These are phyloP conservation scores for Plodia interpunctella DNA, from an alignment of 1,140 invertebrate genomes.

Conservation along the genomic window DNA sequence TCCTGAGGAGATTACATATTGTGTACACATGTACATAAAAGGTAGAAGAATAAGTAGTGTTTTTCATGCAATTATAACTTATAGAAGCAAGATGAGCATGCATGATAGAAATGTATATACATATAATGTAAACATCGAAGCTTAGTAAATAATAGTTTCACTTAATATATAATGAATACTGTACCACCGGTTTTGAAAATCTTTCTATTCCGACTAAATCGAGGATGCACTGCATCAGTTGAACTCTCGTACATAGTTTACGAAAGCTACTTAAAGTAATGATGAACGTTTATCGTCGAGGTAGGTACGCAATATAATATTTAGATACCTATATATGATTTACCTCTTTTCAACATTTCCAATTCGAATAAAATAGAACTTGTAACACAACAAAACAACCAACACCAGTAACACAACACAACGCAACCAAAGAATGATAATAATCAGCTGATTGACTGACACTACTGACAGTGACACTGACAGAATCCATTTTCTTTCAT, in stretches of 20 bases:
- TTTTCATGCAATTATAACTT: too few relatives aligned
- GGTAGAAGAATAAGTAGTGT: too few relatives aligned
- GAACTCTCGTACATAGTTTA: background rate
- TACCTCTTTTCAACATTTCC: background rate
- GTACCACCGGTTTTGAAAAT: background rate
- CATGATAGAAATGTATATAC: background rate
- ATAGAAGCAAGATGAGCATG: background rate
- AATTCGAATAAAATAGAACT: background rate
- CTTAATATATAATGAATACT: background rate
- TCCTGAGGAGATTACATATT: too few relatives aligned
- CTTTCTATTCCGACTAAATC: background rate
- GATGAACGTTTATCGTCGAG: background rate
- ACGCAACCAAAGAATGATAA: too few relatives aligned
- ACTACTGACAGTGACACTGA: constrained; percentile 1
- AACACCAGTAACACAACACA: background rate
- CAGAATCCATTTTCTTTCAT: background rate
- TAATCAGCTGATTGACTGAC: too few relatives aligned
- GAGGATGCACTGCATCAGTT: background rate
- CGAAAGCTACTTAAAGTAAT: too few relatives aligned
- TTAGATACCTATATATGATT: background rate
- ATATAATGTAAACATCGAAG: background rate
- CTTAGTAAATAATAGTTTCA: background rate
- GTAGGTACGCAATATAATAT: background rate
- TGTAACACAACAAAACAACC: background rate
- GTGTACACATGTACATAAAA: too few relatives aligned